Evolutionary conservation across 2,888 invertebrate genomes (phyloP), one percentile per base, ranked within the genome.

Genomic region (Xylota segnis): DNA sequence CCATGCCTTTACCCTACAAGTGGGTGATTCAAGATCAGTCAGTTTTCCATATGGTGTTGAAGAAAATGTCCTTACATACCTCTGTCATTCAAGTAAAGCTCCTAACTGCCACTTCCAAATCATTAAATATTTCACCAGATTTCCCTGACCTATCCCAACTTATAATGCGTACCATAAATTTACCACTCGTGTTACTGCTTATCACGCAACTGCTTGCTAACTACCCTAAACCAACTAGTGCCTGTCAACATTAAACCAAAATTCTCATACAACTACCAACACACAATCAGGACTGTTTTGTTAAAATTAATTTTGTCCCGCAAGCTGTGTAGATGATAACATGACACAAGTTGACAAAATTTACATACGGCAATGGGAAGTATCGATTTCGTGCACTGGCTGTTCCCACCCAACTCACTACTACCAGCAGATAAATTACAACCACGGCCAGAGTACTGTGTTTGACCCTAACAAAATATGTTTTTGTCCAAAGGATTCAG

Each of bases 271-370:
- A 23, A 23, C 50, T 18, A 10, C 45, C 12, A n/a, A 29, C 43
- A 43, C 12, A 65, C 4, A 23, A 23, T 18, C 16, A 6, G 37
- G 43, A 54, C 54, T 29, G 40, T 68, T 70, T 70, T 14, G 54
- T 43, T 16, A 45, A 65, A 75, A 75, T 58, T 75, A 75, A 75
- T 75, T 75, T 75, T 75, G 75, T 75, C 75, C 14, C 65, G 45
- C 65, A 56, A 56, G 75, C 75, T 75, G 75, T 65, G 56, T 18
- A 27, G 45, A 34, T 47, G 56, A 29, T 56, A 54, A 65, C 74
- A 75, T 65, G 65, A 75, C 56, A 75, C 75, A 65, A 75, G 56
- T 45, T 65, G 75, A 75, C 75, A 65, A 75, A 75, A 75, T 75
- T 65, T 75, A 47, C 75, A 75, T 75, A 65, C 45, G 63, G 43